These are phyloP conservation scores for Parotocinclus haroldoi DNA, from an alignment of 2,797 vertebrate species.

Conservation along the genomic window DNA sequence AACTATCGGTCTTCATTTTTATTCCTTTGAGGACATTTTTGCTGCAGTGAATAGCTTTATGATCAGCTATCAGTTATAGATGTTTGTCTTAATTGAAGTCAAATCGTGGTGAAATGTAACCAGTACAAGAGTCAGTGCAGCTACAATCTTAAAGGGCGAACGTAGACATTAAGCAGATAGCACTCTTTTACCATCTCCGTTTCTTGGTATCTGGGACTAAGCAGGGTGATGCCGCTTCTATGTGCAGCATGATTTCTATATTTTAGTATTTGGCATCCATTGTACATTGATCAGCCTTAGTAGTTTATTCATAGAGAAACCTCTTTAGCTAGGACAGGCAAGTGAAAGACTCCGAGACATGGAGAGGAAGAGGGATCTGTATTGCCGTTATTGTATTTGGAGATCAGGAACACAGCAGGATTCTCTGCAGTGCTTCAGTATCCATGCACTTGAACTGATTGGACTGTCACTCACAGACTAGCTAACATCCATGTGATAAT, in stretches of 20 bases:
- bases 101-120: background rate
- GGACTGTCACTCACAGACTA: conserved; percentile 10
- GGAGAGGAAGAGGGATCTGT: background rate
- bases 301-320: conserved; percentile 53
- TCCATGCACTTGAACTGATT: conserved; percentile 5
- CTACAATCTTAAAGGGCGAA: too few species aligned
- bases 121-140: background rate
- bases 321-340: background rate
- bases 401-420: conserved; percentile 6
- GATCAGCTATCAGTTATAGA: background rate
- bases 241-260: conserved; percentile 50
- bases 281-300: conserved; percentile 58
- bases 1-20: too few species aligned
- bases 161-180: background rate
- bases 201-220: conserved; percentile 7
- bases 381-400: background rate
- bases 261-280: conserved; percentile 58
- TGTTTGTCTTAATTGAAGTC: conserved; percentile 3
- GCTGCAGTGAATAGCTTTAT: background rate
- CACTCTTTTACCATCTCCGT: background rate
- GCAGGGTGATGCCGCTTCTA: conserved; percentile 31
- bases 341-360: background rate
- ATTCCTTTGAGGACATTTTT: background rate
- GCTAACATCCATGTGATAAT: background rate
- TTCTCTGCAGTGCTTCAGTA: conserved; percentile 1